phyloP scores from a whole-genome alignment of 2,888 invertebrate species.

The Chromoteleia sp. region DNA sequence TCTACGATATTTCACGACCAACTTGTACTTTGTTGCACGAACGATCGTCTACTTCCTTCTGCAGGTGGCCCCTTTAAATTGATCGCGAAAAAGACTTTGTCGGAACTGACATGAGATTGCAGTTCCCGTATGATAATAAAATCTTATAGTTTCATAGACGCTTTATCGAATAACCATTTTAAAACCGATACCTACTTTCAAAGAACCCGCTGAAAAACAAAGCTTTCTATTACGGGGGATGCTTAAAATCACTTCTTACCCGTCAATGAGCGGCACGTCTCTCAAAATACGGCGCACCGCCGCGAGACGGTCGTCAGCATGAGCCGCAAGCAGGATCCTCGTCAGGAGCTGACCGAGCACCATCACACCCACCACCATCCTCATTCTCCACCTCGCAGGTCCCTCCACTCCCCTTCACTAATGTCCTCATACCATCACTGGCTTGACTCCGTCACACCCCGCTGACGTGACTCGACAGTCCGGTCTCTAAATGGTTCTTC shows the following conservation, averaged over 20 bases:
- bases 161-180: too few species aligned
- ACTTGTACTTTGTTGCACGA: too few species aligned
- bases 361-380: conserved; percentile 84
- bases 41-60: too few species aligned
- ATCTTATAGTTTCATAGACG: too few species aligned
- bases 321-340: conserved; percentile 82
- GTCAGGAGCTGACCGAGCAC: conserved; percentile 84
- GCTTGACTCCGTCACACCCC: conserved; percentile 71
- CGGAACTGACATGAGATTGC: too few species aligned
- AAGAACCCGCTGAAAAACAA: too few species aligned
- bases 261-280: conserved; percentile 82
- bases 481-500: conserved; percentile 20
- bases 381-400: conserved; percentile 84
- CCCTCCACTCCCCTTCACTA: conserved; percentile 80
- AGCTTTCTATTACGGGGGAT: too few species aligned
- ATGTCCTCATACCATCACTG: conserved; percentile 83
- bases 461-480: conserved; percentile 22
- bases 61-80: too few species aligned
- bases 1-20: too few species aligned
- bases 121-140: too few species aligned
- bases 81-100: too few species aligned
- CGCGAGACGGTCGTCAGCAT: conserved; percentile 82
- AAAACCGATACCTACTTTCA: too few species aligned
- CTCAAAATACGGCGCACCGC: conserved; percentile 81
- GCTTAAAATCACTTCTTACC: conserved; percentile 76